A percentile compares a stretch with the other conserved stretches of the same genome.
Conservation (phyloP, 2,888 invertebrate species). For the Argyresthia albistria region DNA sequence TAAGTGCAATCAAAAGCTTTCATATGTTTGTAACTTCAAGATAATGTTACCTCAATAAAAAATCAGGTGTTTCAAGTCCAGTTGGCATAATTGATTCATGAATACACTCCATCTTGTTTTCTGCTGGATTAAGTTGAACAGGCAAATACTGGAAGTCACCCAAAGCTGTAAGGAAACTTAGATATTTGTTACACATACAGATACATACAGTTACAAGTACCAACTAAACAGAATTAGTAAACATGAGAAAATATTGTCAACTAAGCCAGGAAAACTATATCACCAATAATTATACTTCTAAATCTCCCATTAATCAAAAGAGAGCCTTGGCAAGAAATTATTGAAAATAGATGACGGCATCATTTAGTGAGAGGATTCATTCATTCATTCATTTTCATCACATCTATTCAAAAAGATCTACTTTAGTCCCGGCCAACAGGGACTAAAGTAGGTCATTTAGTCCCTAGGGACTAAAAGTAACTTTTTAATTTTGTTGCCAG, state of each 20-base stretch:
- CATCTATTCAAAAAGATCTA: no score
- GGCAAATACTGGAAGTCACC: slow-evolving; percentile 96
- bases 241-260: not conserved
- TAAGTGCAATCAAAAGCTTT: not conserved
- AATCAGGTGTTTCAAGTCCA: slow-evolving; percentile 38
- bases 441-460: no score
- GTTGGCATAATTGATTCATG: slow-evolving; percentile 76
- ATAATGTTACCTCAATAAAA: slow-evolving; percentile 32
- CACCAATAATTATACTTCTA: not conserved
- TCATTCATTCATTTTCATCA: no score
- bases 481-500: no score
- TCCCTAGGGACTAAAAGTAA: no score
- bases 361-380: no score
- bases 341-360: no score
- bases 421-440: no score
- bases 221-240: not conserved
- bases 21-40: not conserved
- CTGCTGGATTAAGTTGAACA: slow-evolving; percentile 52
- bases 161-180: slow-evolving; percentile 69
- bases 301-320: not conserved
- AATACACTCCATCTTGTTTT: slow-evolving; percentile 68
- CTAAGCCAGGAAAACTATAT: not conserved
- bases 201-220: not conserved
- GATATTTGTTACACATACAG: not conserved
- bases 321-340: no score